Evolutionary conservation across 2,113 vertebrate species (phyloP), one percentile per base, ranked within the genome.

Genomic region (Hipposideros armiger): DNA sequence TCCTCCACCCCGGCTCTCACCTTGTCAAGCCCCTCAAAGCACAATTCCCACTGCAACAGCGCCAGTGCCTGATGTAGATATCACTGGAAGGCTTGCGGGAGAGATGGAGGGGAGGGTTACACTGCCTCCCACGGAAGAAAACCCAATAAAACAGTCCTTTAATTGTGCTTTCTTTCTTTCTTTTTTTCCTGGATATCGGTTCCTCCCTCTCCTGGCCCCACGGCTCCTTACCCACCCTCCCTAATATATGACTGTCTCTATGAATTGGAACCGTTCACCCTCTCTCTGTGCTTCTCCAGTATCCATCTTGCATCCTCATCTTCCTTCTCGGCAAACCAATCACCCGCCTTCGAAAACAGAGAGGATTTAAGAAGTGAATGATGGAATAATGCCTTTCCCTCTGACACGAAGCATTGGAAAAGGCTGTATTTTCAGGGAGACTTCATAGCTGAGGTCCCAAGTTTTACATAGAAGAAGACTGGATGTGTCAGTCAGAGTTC

Each of bases 1-100:
- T 62, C 54, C 5, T 11, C 32, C 42, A 13, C 56, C 66, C 58
- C 62, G 16, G 17, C 13, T 58, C 56, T 5, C 45, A 60, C 17
- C 16, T 60, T 17, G 26, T 32, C 72, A 32, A 52, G 28, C n/a
- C 54, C 60, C 62, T 66, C 72, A 16, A 11, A n/a, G 45, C 67
- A 4, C 40, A 67, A 2, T 15, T 14, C 42, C 28, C 26, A 0
- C 32, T 7, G 28, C 42, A 8, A 4, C 6, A 19, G 42, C 16
- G 8, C 24, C 8, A 17, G 0, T 4, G 4, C 13, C 0, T 20
- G 1, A 17, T 3, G 30, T 64, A 13, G 24, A 11, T 22, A 42
- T 56, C 47, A 56, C 54, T 20, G 42, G 42, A 45, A 13, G 15
- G 36, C 36, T 4, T 17, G 66, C 47, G 8, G 24, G 26, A 69